Evolutionary conservation across 2,888 invertebrate genomes (phyloP), one percentile per base, ranked within the genome.

Genomic region (Meiosimyza platycephala): DNA sequence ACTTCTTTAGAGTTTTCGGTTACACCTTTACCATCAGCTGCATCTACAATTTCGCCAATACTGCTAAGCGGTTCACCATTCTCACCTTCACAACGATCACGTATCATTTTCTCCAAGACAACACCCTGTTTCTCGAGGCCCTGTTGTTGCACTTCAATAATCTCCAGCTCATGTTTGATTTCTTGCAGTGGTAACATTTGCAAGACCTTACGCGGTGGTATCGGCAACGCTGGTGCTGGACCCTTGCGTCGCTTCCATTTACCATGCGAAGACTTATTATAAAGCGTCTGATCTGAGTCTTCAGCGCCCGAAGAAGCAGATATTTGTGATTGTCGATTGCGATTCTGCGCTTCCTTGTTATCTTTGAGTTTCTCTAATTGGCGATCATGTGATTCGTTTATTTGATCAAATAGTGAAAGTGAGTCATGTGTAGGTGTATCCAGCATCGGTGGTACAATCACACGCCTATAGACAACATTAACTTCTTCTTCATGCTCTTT

Each of bases 71-170:
- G 76, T 28, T 80, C 79, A n/a, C 83, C 82, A 69, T 82, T 81
- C 71, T 87, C 87, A 3, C 88, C 88, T 88, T 94, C 94, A 85
- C 93, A 93, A 88, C 94, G 93, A 84, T 93, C 93, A 80, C 97
- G 91, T 78, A 98, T 97, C 86, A 94, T 92, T 83, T 94, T 93
- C 85, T 98, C 97, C 79, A 98, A 89, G 78, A 93, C 90, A n/a
- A 97, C 94, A 59, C 97, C 97, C 85, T 96, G 95, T 74, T 93
- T 91, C 86, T 97, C 97, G 67, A 97, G 89, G 18, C 95, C 95
- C 78, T 94, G 93, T 83, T 96, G 94, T 84, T 96, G 95, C 65
- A 94, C 91, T 86, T 97, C 96, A 77, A 98, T 93, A 72, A 92
- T 90, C 77, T 93, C 92, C 76, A 97, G 88, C 83, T 96, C 94